Evolutionary conservation across 2,888 invertebrate genomes (phyloP).

Genomic region (Trichopria drosophilae): DNA sequence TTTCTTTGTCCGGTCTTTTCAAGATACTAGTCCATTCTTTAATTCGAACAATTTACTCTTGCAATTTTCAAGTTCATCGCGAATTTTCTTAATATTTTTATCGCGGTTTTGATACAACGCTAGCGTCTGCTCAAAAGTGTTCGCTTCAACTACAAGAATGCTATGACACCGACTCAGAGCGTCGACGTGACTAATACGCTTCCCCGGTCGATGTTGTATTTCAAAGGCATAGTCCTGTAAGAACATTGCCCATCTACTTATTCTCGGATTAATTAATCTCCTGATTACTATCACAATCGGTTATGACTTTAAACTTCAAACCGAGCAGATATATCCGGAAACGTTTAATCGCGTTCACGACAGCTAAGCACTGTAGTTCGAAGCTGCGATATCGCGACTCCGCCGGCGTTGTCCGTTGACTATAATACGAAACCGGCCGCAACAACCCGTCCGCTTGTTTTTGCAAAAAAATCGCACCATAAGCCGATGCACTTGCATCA

Average conservation of each 20-base stretch:
- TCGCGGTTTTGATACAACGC: conserved; percentile 1
- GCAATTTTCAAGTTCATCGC: neutral
- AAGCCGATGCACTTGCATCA: conserved; percentile 45
- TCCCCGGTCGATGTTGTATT: conserved; percentile 8
- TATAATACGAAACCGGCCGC: conserved; percentile 43
- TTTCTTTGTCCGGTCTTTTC: too few relatives aligned
- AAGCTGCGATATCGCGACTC: conserved; percentile 45
- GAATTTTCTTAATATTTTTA: neutral
- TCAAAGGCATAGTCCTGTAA: too few relatives aligned
- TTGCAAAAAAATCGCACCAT: too few relatives aligned
- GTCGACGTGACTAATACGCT: conserved; percentile 6
- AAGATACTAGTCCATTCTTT: too few relatives aligned
- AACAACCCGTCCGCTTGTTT: conserved; percentile 30
- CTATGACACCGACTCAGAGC: conserved; percentile 7
- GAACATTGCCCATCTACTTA: conserved; percentile 42
- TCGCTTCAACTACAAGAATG: conserved; percentile 5
- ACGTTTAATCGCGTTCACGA: conserved; percentile 34
- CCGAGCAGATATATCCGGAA: conserved; percentile 41
- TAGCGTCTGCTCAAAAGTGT: conserved; percentile 10
- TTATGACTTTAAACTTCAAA: conserved; percentile 40
- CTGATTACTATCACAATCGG: conserved; percentile 43
- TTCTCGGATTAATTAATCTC: conserved; percentile 41
- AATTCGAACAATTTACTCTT: neutral
- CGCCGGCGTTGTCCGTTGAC: conserved; percentile 37
- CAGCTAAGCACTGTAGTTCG: conserved; percentile 42